These are phyloP conservation scores for Rhingia rostrata DNA, from an alignment of 2,888 invertebrate species.

Conservation along the genomic window DNA sequence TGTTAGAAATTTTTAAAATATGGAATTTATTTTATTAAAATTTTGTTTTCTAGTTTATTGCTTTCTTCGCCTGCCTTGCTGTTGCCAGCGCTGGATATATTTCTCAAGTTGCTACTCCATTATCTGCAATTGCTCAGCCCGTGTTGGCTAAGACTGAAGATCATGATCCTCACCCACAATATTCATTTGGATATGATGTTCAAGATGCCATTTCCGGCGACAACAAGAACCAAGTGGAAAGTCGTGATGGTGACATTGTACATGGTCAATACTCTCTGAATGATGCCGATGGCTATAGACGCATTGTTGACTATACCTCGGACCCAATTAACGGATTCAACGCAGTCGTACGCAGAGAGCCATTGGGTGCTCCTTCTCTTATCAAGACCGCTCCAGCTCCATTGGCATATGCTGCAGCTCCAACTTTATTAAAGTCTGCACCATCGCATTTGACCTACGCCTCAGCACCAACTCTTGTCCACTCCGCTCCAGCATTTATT, in stretches of 20 bases:
- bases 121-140: conserved; percentile 76
- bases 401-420: conserved; percentile 65
- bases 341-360: conserved; percentile 82
- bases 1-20: background rate
- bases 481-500: conserved; percentile 51
- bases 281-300: conserved; percentile 82
- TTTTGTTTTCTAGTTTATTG: conserved; percentile 11
- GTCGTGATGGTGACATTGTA: conserved; percentile 82
- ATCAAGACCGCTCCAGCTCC: conserved; percentile 70
- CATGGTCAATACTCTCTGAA: conserved; percentile 83
- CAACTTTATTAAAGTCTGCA: conserved; percentile 76
- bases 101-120: background rate
- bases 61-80: conserved; percentile 77
- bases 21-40: background rate
- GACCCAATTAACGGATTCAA: conserved; percentile 83
- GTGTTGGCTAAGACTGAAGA: conserved; percentile 77
- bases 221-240: conserved; percentile 82
- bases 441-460: conserved; percentile 76
- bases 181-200: conserved; percentile 82
- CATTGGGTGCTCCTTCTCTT: conserved; percentile 78
- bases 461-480: conserved; percentile 12
- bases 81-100: conserved; percentile 80
- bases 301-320: conserved; percentile 82
- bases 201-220: conserved; percentile 83
- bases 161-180: conserved; percentile 83